Conservation (phyloP, 1,140 invertebrate species). For the Helicoverpa zea region DNA sequence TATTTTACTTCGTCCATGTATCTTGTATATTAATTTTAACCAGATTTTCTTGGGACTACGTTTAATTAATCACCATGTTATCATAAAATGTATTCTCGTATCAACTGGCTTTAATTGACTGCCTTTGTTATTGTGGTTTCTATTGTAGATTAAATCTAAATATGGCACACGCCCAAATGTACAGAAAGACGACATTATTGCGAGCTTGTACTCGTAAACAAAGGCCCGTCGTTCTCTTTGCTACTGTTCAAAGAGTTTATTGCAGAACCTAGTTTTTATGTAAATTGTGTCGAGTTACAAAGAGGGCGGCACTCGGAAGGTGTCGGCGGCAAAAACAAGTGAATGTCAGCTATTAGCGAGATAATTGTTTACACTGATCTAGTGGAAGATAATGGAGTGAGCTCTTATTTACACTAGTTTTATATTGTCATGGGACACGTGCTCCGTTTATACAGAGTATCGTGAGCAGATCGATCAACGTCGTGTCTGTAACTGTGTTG, state of each 20-base stretch:
- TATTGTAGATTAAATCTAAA: no score
- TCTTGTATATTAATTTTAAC: no score
- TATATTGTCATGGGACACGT: background rate
- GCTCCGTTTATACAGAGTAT: no score
- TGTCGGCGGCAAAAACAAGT: background rate
- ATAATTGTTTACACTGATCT: constrained; percentile 5
- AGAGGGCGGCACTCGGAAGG: background rate
- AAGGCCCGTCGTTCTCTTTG: background rate
- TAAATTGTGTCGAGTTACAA: background rate
- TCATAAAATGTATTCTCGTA: no score
- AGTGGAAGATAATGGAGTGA: background rate
- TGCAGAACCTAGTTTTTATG: constrained; percentile 3
- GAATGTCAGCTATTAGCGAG: background rate
- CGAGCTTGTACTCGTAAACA: background rate
- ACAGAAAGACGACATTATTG: background rate
- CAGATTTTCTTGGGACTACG: no score
- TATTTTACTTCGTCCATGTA: no score
- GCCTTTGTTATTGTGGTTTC: no score
- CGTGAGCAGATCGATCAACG: no score
- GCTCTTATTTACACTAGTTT: background rate
- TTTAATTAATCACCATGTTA: no score
- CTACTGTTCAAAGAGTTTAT: background rate
- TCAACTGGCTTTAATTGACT: no score
- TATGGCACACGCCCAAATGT: no score
- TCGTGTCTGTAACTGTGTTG: no score